phyloP scores from a whole-genome alignment of 2,797 vertebrate genomes.

The Serranus cabrilla region DNA sequence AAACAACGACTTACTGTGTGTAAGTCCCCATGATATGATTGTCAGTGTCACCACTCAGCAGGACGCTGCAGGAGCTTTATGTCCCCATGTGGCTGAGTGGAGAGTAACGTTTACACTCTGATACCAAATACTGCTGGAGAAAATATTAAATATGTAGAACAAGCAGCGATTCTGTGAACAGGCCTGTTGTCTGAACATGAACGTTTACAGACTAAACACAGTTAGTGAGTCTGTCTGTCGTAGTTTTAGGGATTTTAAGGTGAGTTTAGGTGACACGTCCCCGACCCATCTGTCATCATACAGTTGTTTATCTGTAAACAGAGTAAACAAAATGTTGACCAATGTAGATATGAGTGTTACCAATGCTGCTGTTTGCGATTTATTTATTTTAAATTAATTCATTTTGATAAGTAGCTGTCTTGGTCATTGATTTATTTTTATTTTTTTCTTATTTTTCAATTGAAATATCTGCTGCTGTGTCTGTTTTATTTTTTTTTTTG shows the following conservation, averaged over 20 bases:
- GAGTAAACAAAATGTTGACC: neutral
- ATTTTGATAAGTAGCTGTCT: neutral
- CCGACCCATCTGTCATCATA: constrained; percentile 68
- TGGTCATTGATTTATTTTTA: neutral
- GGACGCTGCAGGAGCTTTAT: constrained; percentile 51
- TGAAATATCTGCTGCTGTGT: neutral
- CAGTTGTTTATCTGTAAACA: neutral
- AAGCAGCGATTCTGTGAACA: neutral
- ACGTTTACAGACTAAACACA: no score
- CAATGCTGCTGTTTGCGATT: neutral
- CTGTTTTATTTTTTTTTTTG: neutral
- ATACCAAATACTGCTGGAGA: neutral
- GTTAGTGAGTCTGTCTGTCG: neutral
- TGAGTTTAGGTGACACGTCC: constrained; percentile 49
- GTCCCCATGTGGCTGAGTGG: constrained; percentile 30
- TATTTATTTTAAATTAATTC: no score
- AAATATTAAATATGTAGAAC: neutral
- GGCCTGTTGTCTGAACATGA: no score
- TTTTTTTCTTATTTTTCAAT: neutral
- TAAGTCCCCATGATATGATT: constrained; percentile 74
- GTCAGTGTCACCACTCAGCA: constrained; percentile 69
- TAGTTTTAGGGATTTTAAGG: neutral
- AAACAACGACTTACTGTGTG: constrained; percentile 54
- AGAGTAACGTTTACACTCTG: neutral
- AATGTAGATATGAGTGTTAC: neutral